A percentile compares a stretch with the other conserved stretches of the same genome.
Evolutionary conservation across 1,140 invertebrate species (phyloP).

Genomic region (Elysia chlorotica): DNA sequence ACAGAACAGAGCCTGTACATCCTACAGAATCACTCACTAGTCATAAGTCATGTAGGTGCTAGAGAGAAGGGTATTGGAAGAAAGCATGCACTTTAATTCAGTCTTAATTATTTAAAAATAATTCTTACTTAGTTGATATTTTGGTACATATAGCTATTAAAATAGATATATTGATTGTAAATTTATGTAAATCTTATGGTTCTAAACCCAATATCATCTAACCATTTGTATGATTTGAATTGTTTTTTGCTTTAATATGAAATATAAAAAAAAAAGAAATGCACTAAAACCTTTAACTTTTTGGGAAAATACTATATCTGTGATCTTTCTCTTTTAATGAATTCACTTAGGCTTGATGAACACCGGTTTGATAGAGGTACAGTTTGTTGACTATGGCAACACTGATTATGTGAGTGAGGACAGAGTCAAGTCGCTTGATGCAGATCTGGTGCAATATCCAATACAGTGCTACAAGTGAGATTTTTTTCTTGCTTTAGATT

Average conservation of each 20-base stretch:
- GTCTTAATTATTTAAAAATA: too few relatives aligned
- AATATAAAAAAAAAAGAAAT: too few relatives aligned
- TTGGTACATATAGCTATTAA: too few relatives aligned
- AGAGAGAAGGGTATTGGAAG: too few relatives aligned
- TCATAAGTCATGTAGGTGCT: too few relatives aligned
- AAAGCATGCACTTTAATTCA: too few relatives aligned
- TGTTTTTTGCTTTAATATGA: neutral
- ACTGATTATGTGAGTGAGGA: conserved; percentile 53
- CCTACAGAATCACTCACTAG: too few relatives aligned
- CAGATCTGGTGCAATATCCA: conserved; percentile 69
- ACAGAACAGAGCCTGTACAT: too few relatives aligned
- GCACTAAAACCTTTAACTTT: neutral
- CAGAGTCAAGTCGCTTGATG: conserved; percentile 42
- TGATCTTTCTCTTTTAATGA: neutral
- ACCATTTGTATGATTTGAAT: neutral
- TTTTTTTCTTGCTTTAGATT: neutral
- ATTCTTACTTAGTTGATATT: too few relatives aligned
- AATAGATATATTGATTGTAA: too few relatives aligned
- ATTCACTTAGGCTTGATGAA: conserved; percentile 33
- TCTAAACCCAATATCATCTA: neutral
- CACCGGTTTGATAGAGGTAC: conserved; percentile 70
- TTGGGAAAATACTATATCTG: neutral
- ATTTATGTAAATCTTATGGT: neutral
- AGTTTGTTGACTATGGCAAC: conserved; percentile 85
- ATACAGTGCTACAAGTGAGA: conserved; percentile 68